Conservation (phyloP, 2,797 vertebrate species). For the Oryzias sinensis region DNA sequence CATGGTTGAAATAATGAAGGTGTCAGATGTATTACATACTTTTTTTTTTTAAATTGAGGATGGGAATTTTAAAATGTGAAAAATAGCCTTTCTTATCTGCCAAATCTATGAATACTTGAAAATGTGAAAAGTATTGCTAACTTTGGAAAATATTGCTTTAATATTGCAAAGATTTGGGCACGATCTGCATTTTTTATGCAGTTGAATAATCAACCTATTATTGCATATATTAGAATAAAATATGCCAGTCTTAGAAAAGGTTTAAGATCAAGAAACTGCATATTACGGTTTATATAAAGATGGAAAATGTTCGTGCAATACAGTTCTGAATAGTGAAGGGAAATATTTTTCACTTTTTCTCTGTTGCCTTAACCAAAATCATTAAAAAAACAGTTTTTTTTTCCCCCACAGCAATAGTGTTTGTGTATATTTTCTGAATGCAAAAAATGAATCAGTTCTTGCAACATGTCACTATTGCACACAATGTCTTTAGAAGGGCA, state of each 20-base stretch:
- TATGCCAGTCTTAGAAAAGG: slow-evolving; percentile 4
- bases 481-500: too few species aligned
- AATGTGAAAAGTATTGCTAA: slow-evolving; percentile 28
- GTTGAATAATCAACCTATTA: slow-evolving; percentile 35
- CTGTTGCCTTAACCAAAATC: background rate
- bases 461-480: too few species aligned
- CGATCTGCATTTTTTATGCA: slow-evolving; percentile 35
- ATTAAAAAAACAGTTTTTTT: background rate
- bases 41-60: slow-evolving; percentile 29
- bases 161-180: slow-evolving; percentile 22
- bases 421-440: too few species aligned
- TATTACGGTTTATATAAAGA: slow-evolving; percentile 8
- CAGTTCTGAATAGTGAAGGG: background rate
- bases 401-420: too few species aligned
- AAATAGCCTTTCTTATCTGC: slow-evolving; percentile 32
- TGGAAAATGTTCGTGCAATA: background rate
- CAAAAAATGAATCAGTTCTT: too few species aligned
- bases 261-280: slow-evolving; percentile 6
- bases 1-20: slow-evolving; percentile 62
- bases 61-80: slow-evolving; percentile 55
- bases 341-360: background rate
- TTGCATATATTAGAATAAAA: slow-evolving; percentile 22
- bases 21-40: slow-evolving; percentile 51
- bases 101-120: slow-evolving; percentile 57
- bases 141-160: slow-evolving; percentile 41